Evolutionary conservation across 2,113 vertebrate genomes (phyloP).

Genomic region (Tonatia bakeri): DNA sequence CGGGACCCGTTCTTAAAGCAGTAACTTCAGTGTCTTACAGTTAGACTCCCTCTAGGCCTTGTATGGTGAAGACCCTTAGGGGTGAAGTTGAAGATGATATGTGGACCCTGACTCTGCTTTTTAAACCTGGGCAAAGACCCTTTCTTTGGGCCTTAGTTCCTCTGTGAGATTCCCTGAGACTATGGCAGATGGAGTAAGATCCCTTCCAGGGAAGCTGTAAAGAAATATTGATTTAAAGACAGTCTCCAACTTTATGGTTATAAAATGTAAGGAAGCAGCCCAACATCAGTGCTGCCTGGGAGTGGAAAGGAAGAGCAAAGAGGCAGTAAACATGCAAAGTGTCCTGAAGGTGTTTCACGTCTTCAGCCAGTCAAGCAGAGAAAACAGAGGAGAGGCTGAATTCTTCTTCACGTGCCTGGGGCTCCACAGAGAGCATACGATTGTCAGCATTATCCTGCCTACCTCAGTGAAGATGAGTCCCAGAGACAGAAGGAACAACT

Average conservation of each 20-base stretch:
- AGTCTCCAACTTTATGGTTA: not conserved
- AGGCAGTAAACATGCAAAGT: not conserved
- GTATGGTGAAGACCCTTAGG: not conserved
- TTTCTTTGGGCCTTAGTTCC: not conserved
- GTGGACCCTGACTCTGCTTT: not conserved
- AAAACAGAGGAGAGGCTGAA: not conserved
- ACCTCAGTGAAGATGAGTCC: not conserved
- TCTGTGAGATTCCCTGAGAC: not conserved
- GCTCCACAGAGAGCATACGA: not conserved
- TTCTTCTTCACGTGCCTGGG: not conserved
- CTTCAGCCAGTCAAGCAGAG: not conserved
- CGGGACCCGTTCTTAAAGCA: not conserved
- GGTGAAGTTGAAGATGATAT: not conserved
- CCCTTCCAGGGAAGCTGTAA: not conserved
- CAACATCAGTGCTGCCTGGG: not conserved
- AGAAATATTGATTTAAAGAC: constrained; percentile 43
- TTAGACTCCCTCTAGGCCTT: not conserved
- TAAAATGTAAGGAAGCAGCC: not conserved
- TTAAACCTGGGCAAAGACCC: not conserved
- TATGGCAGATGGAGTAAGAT: not conserved
- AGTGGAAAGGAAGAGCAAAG: not conserved
- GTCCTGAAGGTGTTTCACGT: not conserved
- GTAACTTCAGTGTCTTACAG: not conserved
- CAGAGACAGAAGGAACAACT: not conserved
- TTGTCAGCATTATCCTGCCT: not conserved